Evolutionary conservation across 2,888 invertebrate species (phyloP).

Genomic region (Dynastes tityus): DNA sequence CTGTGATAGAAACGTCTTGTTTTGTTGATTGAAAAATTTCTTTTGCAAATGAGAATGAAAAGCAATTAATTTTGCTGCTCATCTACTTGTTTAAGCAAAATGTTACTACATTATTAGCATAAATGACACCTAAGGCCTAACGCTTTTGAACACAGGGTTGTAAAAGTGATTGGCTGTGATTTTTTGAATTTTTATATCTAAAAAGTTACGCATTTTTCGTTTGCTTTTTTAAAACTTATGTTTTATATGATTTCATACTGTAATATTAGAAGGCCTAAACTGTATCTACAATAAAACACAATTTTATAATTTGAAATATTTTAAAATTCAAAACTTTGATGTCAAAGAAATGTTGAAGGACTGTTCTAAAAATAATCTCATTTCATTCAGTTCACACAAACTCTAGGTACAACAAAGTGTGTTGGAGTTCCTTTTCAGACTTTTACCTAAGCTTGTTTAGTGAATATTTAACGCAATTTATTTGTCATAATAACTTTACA

Average conservation of each 20-base stretch:
- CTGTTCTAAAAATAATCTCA: too few relatives aligned
- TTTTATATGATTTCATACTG: neutral
- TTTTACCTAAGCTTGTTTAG: too few relatives aligned
- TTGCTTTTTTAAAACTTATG: neutral
- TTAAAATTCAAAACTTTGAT: too few relatives aligned
- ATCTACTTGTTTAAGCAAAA: neutral
- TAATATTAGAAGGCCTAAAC: slow-evolving; percentile 2
- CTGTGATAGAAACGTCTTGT: slow-evolving; percentile 19
- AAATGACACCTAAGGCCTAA: slow-evolving; percentile 32
- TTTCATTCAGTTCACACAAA: too few relatives aligned
- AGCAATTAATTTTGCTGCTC: too few relatives aligned
- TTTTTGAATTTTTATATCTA: slow-evolving; percentile 19
- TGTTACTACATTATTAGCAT: too few relatives aligned
- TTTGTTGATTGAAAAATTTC: neutral
- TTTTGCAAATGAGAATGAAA: too few relatives aligned
- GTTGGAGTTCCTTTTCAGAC: too few relatives aligned
- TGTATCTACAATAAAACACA: neutral
- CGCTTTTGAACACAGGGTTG: slow-evolving; percentile 52
- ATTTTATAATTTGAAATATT: neutral
- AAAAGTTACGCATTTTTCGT: neutral
- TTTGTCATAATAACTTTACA: too few relatives aligned
- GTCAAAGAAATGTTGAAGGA: too few relatives aligned
- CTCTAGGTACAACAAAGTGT: too few relatives aligned
- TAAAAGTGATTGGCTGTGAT: slow-evolving; percentile 53
- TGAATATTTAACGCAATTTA: too few relatives aligned